Base-by-base conservation (phyloP, 2,113 vertebrate species). In the Pao palembangensis region DNA sequence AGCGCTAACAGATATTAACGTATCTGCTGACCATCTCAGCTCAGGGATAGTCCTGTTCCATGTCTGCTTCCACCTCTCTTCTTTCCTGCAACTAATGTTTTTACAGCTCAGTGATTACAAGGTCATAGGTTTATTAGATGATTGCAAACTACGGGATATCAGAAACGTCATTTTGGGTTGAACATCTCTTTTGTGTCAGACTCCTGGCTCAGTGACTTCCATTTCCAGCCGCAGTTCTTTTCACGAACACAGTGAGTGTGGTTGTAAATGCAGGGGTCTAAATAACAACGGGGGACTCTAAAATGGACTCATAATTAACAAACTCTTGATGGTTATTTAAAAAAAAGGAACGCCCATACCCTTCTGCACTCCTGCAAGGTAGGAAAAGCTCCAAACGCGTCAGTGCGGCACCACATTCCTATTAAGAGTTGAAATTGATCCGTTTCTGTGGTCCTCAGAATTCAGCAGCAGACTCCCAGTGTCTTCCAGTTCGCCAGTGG, bases 231-330 rank as follows among this genome's bases (percentile, higher is more conserved):
- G 73, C 1, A 79, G 79, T 55, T 88, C 88, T 64, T 31, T 85
- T 38, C 82, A 76, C 16, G 85, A 86, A 54, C 69, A 76, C 48
- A 80, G 91, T 92, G 79, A 90, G 89, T 87, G 2, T 44, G 15
- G 2, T 21, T 68, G 1, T 44, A 50, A 46, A 1, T 17, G 8
- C 14, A 53, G 34, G 34, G 34, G 8, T 12, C 34, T 38, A 38
- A 31, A 38, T 12, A 38, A 10, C 34, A 18, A 54, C 6, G 7
- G 6, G 13, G 34, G 50, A 4, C n/a, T 19, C 38, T 16, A 6
- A 21, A 11, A 38, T 38, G 34, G 34, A 38, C 34, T 38, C 34
- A 8, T n/a, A 47, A 47, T 47, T 17, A n/a, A 7, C 6, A 17
- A 47, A n/a, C n/a, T 17, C n/a, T 47, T 47, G 2, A 14, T 56